Base-by-base conservation (phyloP, 2,113 vertebrate genomes). In the Xiphorhynchus elegans region DNA sequence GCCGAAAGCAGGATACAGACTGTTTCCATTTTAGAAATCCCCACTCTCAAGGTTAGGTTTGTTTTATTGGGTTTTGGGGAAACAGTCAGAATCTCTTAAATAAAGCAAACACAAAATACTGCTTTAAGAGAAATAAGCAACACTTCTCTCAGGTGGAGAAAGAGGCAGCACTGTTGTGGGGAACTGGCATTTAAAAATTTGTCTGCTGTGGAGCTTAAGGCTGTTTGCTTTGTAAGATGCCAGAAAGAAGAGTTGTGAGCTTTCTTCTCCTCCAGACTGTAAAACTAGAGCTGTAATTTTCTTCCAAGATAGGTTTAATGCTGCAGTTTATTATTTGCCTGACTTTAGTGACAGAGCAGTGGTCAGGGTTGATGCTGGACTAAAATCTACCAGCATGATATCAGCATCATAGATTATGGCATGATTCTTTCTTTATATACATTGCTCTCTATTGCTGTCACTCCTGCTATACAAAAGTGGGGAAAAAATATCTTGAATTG, bases 261-360 rank as follows among this genome's bases (percentile, higher is more conserved):
- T 97, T 95, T 94, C 15, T 70, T 86, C 46, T 91, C 52, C 18
- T 87, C 33, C 68, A 93, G 62, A 95, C 53, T 73, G 70, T 69
- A 90, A 90, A 93, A 95, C 64, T 80, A 97, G 80, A 95, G 88
- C 92, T 97, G 93, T 83, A 85, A 92, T 96, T 97, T 97, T 93
- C 90, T 97, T 97, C 86, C 72, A 81, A 93, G 93, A 94, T 42
- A 29, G 28, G 63, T 97, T 97, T 94, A 97, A 93, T 91, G 82
- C 78, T 79, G 93, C 62, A 17, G 18, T 93, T 97, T 97, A 94
- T 97, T 95, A 95, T 95, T 96, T 91, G 72, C 70, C 95, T 96
- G 91, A 92, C 91, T 97, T 97, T 87, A 95, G 60, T 85, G 73
- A 90, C 10, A 87, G 85, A 94, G 58, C 69, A 88, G 53, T 70